A percentile compares a stretch with the other conserved stretches of the same genome.
phyloP scores from a whole-genome alignment of 1,140 invertebrate species.

The Trachymyrmex septentrionalis region DNA sequence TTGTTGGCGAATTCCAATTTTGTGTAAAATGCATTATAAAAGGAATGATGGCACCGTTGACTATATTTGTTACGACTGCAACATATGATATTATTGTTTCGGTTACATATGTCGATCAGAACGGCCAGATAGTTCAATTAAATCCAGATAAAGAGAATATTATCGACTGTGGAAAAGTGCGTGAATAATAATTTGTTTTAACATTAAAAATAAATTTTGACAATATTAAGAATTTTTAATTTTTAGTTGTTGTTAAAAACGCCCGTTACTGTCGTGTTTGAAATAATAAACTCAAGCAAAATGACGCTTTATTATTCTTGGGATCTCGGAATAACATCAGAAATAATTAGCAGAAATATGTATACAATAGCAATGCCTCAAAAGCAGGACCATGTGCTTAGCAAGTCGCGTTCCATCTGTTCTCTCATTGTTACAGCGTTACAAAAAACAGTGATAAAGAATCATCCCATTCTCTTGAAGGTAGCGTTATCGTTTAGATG shows the following conservation, averaged over 20 bases:
- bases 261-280: slow-evolving; percentile 75
- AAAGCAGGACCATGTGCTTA: slow-evolving; percentile 75
- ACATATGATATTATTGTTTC: slow-evolving; percentile 76
- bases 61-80: slow-evolving; percentile 75
- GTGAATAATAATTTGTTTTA: neutral
- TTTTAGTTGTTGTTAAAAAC: slow-evolving; percentile 77
- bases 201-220: neutral
- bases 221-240: neutral
- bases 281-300: slow-evolving; percentile 81
- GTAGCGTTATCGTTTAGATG: slow-evolving; percentile 64
- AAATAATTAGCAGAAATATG: slow-evolving; percentile 64
- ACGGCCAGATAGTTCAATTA: slow-evolving; percentile 69
- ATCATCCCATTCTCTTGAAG: slow-evolving; percentile 74
- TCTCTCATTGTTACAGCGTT: slow-evolving; percentile 60
- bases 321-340: slow-evolving; percentile 75
- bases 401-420: slow-evolving; percentile 61
- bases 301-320: slow-evolving; percentile 82
- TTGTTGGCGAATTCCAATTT: slow-evolving; percentile 80
- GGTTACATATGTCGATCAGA: slow-evolving; percentile 70
- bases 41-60: slow-evolving; percentile 81
- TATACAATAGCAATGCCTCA: slow-evolving; percentile 69
- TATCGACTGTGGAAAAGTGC: slow-evolving; percentile 83
- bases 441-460: slow-evolving; percentile 67
- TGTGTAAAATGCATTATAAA: slow-evolving; percentile 81
- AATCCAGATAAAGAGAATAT: slow-evolving; percentile 77